Base-by-base conservation (phyloP, 2,113 vertebrate species). In the Halcyon senegalensis region DNA sequence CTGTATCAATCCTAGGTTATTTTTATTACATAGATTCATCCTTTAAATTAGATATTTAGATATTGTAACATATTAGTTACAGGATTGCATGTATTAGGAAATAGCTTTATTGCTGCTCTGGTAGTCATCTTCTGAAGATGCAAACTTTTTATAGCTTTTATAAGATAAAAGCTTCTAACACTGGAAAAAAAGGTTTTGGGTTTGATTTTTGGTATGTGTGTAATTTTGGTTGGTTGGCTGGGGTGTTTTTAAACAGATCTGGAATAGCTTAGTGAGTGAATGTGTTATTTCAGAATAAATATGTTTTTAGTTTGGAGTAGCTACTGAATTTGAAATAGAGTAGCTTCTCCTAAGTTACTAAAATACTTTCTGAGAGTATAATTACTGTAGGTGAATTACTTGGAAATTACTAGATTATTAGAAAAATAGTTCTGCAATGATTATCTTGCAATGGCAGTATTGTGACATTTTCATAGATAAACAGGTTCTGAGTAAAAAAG, bases 101-200 rank as follows among this genome's bases (percentile, higher is more conserved):
- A 39, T 50, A 17, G 33, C 28, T 8, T 87, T 91, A 43, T 20
- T 82, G 28, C 70, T 94, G 12, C 53, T 90, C 18, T 87, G 35
- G 68, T 41, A 75, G n/a, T 81, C 5, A 5, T 82, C 33, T 87
- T 78, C 18, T 62, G 74, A 75, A 87, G 48, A 35, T 68, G 17
- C 3, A 63, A 16, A 39, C 33, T 27, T 37, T 66, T 84, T 46
- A 46, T 8, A 51, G n/a, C 43, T 33, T n/a, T 81, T 23, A 14
- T 56, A 43, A 68, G 33, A 46, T 46, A 60, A 82, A 82, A 79
- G n/a, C 51, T 46, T 77, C 0, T 66, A 43, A 89, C 12, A n/a
- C 0, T 0, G 1, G 30, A 11, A 37, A 41, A 46, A 68, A 64
- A 20, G 7, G 8, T 18, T 63, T 84, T 87, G 10, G 11, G 67